Conservation (phyloP, 2,797 vertebrate species). For the Sebastes minor region DNA sequence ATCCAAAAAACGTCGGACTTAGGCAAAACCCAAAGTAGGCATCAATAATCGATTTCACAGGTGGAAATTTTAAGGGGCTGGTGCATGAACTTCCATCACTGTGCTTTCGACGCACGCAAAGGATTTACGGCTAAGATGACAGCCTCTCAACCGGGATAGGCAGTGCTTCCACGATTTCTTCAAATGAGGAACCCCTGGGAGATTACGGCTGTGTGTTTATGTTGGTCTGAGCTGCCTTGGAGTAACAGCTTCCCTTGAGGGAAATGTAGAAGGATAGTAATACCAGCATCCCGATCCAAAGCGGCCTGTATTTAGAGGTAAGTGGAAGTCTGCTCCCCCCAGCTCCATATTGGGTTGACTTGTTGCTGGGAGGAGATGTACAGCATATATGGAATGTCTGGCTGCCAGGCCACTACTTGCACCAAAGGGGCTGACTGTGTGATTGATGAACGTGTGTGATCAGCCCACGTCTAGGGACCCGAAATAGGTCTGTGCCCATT, state of each 20-base stretch:
- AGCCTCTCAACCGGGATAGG: conserved; percentile 16
- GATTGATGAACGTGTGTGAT: conserved; percentile 55
- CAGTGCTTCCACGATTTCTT: conserved; percentile 11
- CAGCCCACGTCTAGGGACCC: conserved; percentile 15
- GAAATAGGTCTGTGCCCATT: conserved; percentile 54
- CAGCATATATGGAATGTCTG: conserved; percentile 56
- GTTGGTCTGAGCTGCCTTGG: conserved; percentile 5
- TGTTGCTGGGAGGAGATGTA: conserved; percentile 49
- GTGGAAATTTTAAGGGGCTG: conserved; percentile 36
- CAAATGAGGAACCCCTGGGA: conserved; percentile 3
- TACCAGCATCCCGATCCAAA: conserved; percentile 16
- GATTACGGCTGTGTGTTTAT: conserved; percentile 33
- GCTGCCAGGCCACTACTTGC: conserved; percentile 18
- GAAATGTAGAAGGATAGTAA: not conserved
- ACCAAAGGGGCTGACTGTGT: conserved; percentile 28
- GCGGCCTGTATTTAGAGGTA: not conserved
- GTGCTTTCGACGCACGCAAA: conserved; percentile 18
- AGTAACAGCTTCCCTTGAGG: conserved; percentile 19
- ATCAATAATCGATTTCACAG: conserved; percentile 46
- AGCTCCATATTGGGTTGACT: conserved; percentile 28
- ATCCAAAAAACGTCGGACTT: conserved; percentile 10
- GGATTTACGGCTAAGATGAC: conserved; percentile 41
- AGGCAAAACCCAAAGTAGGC: conserved; percentile 19
- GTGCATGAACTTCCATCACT: conserved; percentile 22
- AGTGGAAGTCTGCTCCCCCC: not conserved